Base-by-base conservation (phyloP, 1,140 invertebrate species). In the Ditylenchus dipsaci region DNA sequence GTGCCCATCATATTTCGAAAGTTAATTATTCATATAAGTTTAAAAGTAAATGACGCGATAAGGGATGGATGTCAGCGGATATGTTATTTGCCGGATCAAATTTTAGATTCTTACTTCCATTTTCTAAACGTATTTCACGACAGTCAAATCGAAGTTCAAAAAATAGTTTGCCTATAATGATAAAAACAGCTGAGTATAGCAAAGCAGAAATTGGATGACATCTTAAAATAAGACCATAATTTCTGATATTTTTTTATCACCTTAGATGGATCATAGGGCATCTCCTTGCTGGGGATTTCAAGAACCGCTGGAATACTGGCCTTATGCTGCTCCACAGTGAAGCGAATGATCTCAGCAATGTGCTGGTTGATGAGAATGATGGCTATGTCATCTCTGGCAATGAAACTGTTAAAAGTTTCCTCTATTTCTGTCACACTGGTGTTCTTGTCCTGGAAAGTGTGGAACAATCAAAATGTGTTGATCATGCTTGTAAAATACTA, bases 341-440 rank as follows among this genome's bases (percentile, higher is more conserved):
- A 93, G 61, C 96, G 88, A 82, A 99, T 96, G 87, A 96, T 88
- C 85, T 99, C 96, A 47, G 96, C 96, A 71, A 97, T 88, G 89
- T 95, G 97, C 85, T 99, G 96, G 84, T 96, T 98, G 72, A 99
- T 98, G 13, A 99, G 88, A 79, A 99, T 95, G 73, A 99, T 98
- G 81, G 96, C 95, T 77, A 99, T 94, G 83, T 99, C 96, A 85
- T 97, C 92, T 67, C 96, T 88, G 81, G 91, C 92, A 1, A 95
- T 85, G 84, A 98, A 98, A 65, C 89, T 88, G 84, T 94, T 93
- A 86, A 98, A 98, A 65, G 90, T 90, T 72, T 98, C 95, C 85
- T 99, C 96, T 78, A 99, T 91, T 84, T 99, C 95, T 81, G 90
- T 90, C 0, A 96, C 89, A 72, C 91, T 88, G 27, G 95, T 97